These are phyloP conservation scores for Gymnarchus niloticus DNA, from an alignment of 2,113 vertebrate genomes.

Conservation along the genomic window DNA sequence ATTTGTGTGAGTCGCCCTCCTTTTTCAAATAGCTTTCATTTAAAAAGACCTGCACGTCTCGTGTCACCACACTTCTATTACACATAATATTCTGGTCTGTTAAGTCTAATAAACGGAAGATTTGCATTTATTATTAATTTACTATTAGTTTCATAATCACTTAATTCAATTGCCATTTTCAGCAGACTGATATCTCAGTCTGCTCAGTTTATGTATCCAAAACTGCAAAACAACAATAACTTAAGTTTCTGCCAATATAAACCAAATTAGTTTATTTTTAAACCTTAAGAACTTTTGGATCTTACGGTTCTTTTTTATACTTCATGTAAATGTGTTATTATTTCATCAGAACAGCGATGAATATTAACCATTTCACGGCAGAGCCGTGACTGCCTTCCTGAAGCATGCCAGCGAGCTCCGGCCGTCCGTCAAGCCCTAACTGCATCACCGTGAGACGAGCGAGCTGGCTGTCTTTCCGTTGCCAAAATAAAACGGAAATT, in stretches of 20 bases:
- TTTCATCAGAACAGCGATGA: background rate
- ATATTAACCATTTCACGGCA: too few species aligned
- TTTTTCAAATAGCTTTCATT: background rate
- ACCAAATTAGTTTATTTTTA: background rate
- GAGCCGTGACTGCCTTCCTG: background rate
- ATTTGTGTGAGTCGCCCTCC: background rate
- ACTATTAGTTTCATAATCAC: too few species aligned
- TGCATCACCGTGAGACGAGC: background rate
- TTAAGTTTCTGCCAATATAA: background rate
- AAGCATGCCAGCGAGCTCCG: background rate
- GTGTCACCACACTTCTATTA: conserved; percentile 28
- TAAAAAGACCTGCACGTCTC: background rate
- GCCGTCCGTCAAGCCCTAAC: background rate
- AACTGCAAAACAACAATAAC: too few species aligned
- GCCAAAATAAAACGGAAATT: conserved; percentile 4
- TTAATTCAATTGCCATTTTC: too few species aligned
- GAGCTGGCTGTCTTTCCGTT: background rate
- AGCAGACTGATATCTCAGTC: too few species aligned
- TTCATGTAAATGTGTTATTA: background rate
- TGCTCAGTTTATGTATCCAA: background rate
- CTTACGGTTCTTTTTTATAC: background rate
- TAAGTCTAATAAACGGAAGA: background rate
- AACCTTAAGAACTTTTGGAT: background rate
- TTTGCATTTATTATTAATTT: background rate
- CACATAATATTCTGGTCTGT: background rate